Conservation (phyloP, 1,140 invertebrate genomes). For the Sycobia sp. region DNA sequence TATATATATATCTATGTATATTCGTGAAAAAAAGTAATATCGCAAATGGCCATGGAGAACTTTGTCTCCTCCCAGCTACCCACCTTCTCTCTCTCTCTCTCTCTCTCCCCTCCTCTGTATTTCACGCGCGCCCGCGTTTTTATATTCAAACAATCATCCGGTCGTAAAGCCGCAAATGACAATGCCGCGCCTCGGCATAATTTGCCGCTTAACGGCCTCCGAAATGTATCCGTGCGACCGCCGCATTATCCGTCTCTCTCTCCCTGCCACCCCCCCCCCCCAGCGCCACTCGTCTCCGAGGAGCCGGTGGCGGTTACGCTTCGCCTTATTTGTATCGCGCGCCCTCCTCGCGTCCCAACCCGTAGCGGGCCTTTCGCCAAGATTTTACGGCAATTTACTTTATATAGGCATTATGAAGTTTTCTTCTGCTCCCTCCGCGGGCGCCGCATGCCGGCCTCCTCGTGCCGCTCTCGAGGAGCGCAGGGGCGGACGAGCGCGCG, state of each 20-base stretch:
- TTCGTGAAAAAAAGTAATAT: too few relatives aligned
- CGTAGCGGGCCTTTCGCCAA: constrained; percentile 31
- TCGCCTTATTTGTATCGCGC: constrained; percentile 54
- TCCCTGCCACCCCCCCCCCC: not conserved
- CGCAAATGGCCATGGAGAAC: constrained; percentile 13
- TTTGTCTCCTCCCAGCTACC: not conserved
- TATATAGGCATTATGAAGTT: constrained; percentile 54
- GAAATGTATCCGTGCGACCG: too few relatives aligned
- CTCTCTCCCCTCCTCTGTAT: not conserved
- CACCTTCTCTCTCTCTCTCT: not conserved
- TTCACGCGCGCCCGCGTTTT: not conserved
- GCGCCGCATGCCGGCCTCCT: not conserved
- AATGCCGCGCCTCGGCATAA: constrained; percentile 6
- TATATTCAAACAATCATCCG: constrained; percentile 31
- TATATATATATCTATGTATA: too few relatives aligned
- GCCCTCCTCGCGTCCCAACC: constrained; percentile 39
- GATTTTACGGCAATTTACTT: constrained; percentile 59
- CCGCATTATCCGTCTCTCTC: not conserved
- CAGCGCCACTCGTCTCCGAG: not conserved
- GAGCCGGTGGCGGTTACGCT: too few relatives aligned
- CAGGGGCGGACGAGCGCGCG: too few relatives aligned
- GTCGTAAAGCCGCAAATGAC: constrained; percentile 25
- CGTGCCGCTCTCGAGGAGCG: too few relatives aligned
- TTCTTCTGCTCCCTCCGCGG: constrained; percentile 31
- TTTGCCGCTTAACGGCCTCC: constrained; percentile 36